Evolutionary conservation across 1,140 invertebrate genomes (phyloP).

Genomic region (Penaeus japonicus): DNA sequence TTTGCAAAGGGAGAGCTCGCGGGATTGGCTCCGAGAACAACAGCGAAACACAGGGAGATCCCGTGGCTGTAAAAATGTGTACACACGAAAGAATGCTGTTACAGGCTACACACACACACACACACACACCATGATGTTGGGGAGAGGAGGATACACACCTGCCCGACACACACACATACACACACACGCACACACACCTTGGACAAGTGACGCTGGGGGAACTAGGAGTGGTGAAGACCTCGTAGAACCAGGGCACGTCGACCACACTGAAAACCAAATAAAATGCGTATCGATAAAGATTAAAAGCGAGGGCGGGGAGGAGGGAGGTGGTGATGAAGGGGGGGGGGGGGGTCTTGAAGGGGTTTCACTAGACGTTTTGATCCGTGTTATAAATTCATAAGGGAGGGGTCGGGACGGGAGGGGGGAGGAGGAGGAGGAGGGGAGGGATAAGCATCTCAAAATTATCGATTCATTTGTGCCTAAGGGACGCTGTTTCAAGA

Average conservation of each 20-base stretch:
- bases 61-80: not conserved
- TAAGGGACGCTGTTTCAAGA: not conserved
- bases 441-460: too few species aligned
- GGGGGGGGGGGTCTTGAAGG: not conserved
- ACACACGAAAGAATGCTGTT: too few species aligned
- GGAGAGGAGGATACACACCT: not conserved
- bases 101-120: too few species aligned
- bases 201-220: constrained; percentile 14
- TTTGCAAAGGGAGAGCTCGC: not conserved
- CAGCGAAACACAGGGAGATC: not conserved
- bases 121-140: not conserved
- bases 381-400: not conserved
- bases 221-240: not conserved
- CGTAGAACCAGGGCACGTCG: not conserved
- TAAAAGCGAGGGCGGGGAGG: not conserved
- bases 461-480: not conserved
- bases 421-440: not conserved
- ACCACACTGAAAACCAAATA: not conserved
- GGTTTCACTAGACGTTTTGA: not conserved
- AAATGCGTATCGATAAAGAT: not conserved
- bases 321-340: not conserved
- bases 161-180: not conserved
- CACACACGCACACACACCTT: not conserved
- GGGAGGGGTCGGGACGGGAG: not conserved
- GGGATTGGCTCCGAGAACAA: not conserved